phyloP scores from a whole-genome alignment of 2,888 invertebrate genomes.

The Pammene fasciana region DNA sequence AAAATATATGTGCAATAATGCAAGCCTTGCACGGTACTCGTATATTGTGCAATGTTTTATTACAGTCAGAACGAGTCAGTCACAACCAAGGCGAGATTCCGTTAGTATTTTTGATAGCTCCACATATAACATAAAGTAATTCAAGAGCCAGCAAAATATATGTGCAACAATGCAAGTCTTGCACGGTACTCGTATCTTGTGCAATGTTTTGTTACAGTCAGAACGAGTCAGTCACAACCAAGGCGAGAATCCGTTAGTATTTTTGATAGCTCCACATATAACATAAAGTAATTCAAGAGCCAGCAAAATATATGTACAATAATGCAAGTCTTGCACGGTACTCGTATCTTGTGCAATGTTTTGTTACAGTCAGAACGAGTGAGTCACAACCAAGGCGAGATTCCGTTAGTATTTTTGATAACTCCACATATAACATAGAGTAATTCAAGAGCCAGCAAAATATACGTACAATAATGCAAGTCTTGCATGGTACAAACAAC shows the following conservation, averaged over 20 bases:
- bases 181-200: conserved; percentile 1
- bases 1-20: conserved; percentile 8
- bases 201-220: conserved; percentile 5
- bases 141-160: too few relatives aligned
- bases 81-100: background rate
- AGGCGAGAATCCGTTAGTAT: too few relatives aligned
- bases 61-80: background rate
- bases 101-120: background rate
- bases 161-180: conserved; percentile 7
- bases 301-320: background rate
- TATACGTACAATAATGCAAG: conserved; percentile 2
- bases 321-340: conserved; percentile 3
- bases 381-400: background rate
- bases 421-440: background rate
- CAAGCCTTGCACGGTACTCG: conserved; percentile 1
- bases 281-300: background rate
- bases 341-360: background rate
- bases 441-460: background rate
- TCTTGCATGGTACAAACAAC: conserved; percentile 7
- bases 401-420: background rate
- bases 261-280: background rate
- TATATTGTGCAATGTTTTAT: conserved; percentile 7
- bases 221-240: too few relatives aligned
- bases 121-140: too few relatives aligned
- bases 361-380: background rate